Base-by-base conservation (phyloP, 2,797 vertebrate species). In the Manis javanica region DNA sequence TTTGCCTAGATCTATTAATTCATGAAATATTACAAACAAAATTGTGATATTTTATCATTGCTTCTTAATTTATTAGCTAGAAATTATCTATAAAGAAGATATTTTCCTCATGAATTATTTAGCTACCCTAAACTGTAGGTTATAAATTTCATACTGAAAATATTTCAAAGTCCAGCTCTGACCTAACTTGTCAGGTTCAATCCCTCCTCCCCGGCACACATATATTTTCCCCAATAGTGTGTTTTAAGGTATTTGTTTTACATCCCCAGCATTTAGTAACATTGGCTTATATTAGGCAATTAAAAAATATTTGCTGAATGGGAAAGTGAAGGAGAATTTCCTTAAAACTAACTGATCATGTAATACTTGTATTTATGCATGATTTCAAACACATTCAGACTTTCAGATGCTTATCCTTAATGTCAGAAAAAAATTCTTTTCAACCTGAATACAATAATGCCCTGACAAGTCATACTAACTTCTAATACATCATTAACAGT, bases 381-480 rank as follows among this genome's bases (percentile, higher is more conserved):
- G 85, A 94, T 90, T 92, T 72, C 61, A 61, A 72, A 84, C 14
- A n/a, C 64, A 96, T 69, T 92, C 51, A 94, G 24, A 87, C 3
- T 94, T 66, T 81, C 4, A 88, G 63, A 96, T 93, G 37, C 0
- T 24, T 19, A 86, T 77, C 89, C 3, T 14, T 88, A 91, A 91
- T 72, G 91, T 91, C 92, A 97, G 53, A 92, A 96, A 90, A 46
- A 31, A 93, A 94, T 98, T 97, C 69, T 85, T 97, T 92, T 86
- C n/a, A 29, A 8, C 71, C 42, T 64, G 68, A 74, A 95, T 92
- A 84, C 59, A 96, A 64, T 94, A 88, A 90, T 51, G 26, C 46
- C 18, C 39, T 95, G 75, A 95, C n/a, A 97, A 96, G 78, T 90
- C 93, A 64, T 14, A 92, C 94, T 78, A 77, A 83, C 79, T 95